Percentiles rank a stretch among this genome's conserved stretches.
Evolutionary conservation across 2,113 vertebrate genomes (phyloP).

Genomic region (Aspidoscelis tigris): DNA sequence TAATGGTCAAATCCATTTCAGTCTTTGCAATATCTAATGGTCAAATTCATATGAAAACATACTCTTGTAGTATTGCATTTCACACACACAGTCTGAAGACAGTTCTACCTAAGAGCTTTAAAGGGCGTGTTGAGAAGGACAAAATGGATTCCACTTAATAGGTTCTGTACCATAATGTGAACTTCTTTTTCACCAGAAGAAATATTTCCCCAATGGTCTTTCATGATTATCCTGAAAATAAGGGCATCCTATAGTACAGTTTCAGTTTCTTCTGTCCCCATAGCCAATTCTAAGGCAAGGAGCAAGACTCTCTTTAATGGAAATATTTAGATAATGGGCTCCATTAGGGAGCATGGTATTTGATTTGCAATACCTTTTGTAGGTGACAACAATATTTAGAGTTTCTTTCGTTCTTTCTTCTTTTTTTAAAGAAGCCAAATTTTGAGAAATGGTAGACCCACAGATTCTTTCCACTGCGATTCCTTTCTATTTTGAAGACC

Average conservation of each 20-base stretch:
- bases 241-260: background rate
- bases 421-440: slow-evolving; percentile 45
- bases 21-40: background rate
- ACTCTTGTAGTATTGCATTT: background rate
- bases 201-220: background rate
- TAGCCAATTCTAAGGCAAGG: background rate
- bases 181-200: background rate
- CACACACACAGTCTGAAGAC: background rate
- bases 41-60: fast-evolving
- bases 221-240: background rate
- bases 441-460: slow-evolving; percentile 30
- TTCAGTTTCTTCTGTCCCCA: background rate
- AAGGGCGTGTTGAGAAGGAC: background rate
- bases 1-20: background rate
- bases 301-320: background rate
- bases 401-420: background rate
- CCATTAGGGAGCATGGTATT: background rate
- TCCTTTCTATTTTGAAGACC: slow-evolving; percentile 60
- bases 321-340: background rate
- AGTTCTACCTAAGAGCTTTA: background rate
- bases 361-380: slow-evolving; percentile 4
- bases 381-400: slow-evolving; percentile 33
- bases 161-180: background rate
- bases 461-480: slow-evolving; percentile 41
- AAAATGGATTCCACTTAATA: background rate